phyloP scores from a whole-genome alignment of 2,797 vertebrate genomes.

The Falco columbarius region DNA sequence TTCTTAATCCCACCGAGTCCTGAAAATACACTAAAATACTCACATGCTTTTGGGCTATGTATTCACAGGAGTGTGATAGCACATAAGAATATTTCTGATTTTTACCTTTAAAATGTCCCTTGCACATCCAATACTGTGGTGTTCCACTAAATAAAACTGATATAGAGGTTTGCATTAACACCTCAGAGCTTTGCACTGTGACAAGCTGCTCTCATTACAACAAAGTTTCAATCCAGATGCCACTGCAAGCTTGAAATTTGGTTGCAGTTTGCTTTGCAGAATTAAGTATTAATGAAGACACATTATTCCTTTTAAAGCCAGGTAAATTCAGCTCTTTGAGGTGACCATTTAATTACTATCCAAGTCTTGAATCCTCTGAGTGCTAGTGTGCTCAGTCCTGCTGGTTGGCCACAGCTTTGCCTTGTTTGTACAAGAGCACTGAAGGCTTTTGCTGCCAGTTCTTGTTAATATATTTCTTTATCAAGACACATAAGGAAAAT shows the following conservation, averaged over 20 bases:
- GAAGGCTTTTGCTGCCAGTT: background rate
- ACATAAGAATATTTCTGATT: background rate
- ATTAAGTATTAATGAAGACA: background rate
- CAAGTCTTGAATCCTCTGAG: background rate
- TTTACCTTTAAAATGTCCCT: background rate
- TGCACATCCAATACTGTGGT: background rate
- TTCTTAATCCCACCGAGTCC: background rate
- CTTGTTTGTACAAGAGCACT: background rate
- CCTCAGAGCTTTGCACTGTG: background rate
- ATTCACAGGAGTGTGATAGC: background rate
- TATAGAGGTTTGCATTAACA: background rate
- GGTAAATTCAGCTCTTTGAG: background rate
- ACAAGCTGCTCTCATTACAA: background rate
- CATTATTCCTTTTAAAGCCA: background rate
- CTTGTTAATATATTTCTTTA: background rate
- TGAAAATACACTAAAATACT: background rate
- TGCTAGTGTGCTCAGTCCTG: background rate
- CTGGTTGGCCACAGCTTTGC: background rate
- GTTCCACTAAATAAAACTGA: background rate
- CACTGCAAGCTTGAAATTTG: accelerated
- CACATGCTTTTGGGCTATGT: background rate
- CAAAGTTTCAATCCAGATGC: background rate
- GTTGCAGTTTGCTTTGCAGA: background rate
- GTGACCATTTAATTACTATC: background rate
- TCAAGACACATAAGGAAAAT: background rate